A percentile compares a stretch with the other conserved stretches of the same genome.
phyloP scores from a whole-genome alignment of 2,888 invertebrate species.

The Metopia argyrocephala region DNA sequence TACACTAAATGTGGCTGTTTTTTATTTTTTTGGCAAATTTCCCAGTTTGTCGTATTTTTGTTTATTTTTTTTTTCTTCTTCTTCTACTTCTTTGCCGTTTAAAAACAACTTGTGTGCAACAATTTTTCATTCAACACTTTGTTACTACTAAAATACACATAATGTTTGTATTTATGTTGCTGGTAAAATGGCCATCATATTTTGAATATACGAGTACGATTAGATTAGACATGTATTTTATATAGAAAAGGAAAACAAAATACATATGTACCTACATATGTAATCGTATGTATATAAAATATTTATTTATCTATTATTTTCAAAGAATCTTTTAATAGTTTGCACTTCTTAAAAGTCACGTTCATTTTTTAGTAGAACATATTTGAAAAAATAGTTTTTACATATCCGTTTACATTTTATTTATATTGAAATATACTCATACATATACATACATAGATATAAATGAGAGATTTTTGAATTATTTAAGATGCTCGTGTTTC shows the following conservation, averaged over 20 bases:
- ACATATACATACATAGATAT: too few relatives aligned
- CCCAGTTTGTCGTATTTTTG: background rate
- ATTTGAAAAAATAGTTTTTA: background rate
- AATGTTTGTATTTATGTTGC: conserved; percentile 19
- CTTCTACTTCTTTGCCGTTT: background rate
- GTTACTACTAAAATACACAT: background rate
- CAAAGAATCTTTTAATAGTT: conserved; percentile 32
- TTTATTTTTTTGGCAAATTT: conserved; percentile 19
- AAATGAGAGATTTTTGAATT: too few relatives aligned
- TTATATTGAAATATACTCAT: too few relatives aligned
- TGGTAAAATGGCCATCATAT: background rate
- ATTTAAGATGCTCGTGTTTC: too few relatives aligned
- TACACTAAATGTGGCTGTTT: background rate
- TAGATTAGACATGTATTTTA: too few relatives aligned
- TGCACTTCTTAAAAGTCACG: conserved; percentile 33
- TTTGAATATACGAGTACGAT: background rate
- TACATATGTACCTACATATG: too few relatives aligned
- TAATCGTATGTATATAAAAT: too few relatives aligned
- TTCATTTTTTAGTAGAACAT: conserved; percentile 11
- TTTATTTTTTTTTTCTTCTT: background rate
- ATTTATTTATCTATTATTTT: too few relatives aligned
- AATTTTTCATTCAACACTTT: background rate
- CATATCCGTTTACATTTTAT: too few relatives aligned
- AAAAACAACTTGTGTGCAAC: background rate
- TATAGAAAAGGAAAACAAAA: too few relatives aligned